Conservation (phyloP, 1,140 invertebrate species). For the Thrips palmi region DNA sequence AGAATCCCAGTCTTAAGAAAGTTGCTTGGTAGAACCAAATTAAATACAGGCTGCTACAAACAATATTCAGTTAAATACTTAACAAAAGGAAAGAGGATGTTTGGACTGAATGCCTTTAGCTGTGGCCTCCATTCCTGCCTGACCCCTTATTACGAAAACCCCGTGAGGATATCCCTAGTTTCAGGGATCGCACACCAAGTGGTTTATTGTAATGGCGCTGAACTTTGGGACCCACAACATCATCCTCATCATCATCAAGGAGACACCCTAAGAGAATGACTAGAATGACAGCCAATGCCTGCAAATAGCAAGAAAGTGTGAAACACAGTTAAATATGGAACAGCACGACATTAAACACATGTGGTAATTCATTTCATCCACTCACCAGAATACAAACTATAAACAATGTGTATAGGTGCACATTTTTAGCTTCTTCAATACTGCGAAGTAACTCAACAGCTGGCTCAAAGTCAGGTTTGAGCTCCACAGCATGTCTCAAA, state of each 20-base stretch:
- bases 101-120: too few relatives aligned
- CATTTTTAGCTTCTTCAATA: constrained; percentile 50
- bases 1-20: too few relatives aligned
- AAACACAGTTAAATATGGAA: not conserved
- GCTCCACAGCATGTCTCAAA: constrained; percentile 55
- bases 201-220: constrained; percentile 66
- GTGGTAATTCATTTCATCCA: constrained; percentile 8
- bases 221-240: constrained; percentile 41
- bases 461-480: constrained; percentile 65
- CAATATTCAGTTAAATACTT: too few relatives aligned
- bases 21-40: too few relatives aligned
- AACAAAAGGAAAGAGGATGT: too few relatives aligned
- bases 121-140: too few relatives aligned
- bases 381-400: constrained; percentile 68
- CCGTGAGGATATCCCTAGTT: constrained; percentile 13
- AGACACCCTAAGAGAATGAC: constrained; percentile 59
- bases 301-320: constrained; percentile 16
- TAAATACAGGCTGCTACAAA: too few relatives aligned
- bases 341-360: not conserved
- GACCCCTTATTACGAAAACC: too few relatives aligned
- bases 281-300: constrained; percentile 59
- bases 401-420: constrained; percentile 63
- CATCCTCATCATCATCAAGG: constrained; percentile 30
- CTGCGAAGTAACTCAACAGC: constrained; percentile 58
- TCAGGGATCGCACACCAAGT: constrained; percentile 64